Base-by-base conservation (phyloP, 2,888 invertebrate species). In the Chaetoderma sp. region DNA sequence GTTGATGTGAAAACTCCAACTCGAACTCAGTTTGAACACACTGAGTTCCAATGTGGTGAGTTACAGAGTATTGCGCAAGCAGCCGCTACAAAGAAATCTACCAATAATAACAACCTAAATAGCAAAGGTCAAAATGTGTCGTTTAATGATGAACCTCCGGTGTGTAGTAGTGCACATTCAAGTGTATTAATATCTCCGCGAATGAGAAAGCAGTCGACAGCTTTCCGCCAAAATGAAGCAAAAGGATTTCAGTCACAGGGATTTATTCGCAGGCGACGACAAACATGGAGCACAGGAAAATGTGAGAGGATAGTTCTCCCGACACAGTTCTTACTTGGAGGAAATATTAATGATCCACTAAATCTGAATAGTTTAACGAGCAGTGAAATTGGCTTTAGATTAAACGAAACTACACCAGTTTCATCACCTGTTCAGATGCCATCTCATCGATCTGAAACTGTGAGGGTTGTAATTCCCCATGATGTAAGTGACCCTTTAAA, bases 281-380 rank as follows among this genome's bases (percentile, higher is more conserved):
- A 68, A 32, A 72, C 73, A 25, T n/a, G n/a, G n/a, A n/a, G n/a
- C n/a, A n/a, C n/a, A n/a, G n/a, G n/a, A n/a, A 70, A 66, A 25
- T 69, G 64, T 16, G 71, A 68, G 42, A 75, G 73, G 32, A 61
- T 93, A 73, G 93, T 95, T 78, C 92, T 95, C 58, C 96, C 97
- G 0, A 95, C 95, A 0, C 96, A 96, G 86, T 97, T 98, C 87
- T 88, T 95, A 4, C 90, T 97, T 1, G 98, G 97, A 49, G 98
- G 97, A 8, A 97, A 95, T 86, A 96, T 96, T 74, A 93, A 93
- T 74, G 98, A 98, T 89, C 98, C 97, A 0, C 88, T 98, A 50
- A 98, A 98, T 88, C 88, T 98, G 67, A 95, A 94, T 82, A 95
- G 96, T 82, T 89, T 98, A 78, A 94, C 83, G 44, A 84, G 87